Evolutionary conservation across 2,888 invertebrate genomes (phyloP).

Genomic region (Agrilus cyanescens): DNA sequence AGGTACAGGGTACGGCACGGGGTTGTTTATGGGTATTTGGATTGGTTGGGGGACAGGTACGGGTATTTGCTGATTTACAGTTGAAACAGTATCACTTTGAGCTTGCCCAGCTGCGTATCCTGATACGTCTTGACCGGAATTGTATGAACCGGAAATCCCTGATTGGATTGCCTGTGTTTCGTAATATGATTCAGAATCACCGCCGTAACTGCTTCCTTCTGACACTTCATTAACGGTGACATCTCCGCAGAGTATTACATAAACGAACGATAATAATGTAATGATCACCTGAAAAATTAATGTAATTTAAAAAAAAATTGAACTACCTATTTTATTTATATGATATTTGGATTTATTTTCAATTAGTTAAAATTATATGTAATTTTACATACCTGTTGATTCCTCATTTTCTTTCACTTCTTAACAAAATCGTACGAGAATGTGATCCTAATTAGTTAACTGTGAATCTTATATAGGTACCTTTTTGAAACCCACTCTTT

Average conservation of each 20-base stretch:
- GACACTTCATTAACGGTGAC: conserved; percentile 4
- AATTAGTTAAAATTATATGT: no score
- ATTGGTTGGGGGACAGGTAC: conserved; percentile 2
- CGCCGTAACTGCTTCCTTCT: conserved; percentile 5
- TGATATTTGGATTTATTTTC: no score
- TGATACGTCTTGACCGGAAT: conserved; percentile 10
- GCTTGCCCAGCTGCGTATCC: conserved; percentile 11
- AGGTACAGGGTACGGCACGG: not conserved
- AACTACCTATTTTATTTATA: no score
- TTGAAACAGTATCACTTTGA: conserved; percentile 27
- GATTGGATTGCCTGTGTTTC: conserved; percentile 4
- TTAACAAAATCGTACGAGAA: no score
- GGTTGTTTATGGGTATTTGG: conserved; percentile 10
- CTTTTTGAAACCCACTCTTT: no score
- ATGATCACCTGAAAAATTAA: no score
- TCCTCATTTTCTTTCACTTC: no score
- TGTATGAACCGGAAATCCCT: conserved; percentile 1
- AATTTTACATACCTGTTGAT: no score
- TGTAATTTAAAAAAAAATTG: no score
- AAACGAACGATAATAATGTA: no score
- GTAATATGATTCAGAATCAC: not conserved
- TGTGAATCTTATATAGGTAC: no score
- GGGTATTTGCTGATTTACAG: conserved; percentile 20
- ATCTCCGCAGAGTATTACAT: conserved; percentile 1
- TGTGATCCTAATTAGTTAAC: no score